Evolutionary conservation across 2,888 invertebrate genomes (phyloP).

Genomic region (Heterodera filipjevi): DNA sequence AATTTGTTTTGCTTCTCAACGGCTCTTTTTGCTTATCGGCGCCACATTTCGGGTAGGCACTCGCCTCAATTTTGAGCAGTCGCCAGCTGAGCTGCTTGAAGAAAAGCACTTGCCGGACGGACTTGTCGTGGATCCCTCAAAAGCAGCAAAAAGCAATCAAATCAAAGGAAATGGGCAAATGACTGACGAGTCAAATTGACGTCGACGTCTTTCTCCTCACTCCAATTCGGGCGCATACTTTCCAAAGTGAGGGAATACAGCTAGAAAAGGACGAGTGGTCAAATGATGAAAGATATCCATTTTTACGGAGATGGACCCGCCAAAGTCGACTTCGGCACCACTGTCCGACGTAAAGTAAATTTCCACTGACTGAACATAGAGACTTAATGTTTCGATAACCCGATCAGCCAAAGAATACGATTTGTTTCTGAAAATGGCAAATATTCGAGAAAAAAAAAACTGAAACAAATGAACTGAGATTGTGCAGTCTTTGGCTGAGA

Average conservation of each 20-base stretch:
- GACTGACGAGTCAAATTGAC: conserved; percentile 17
- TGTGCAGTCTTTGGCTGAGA: not conserved
- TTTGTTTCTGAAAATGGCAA: conserved; percentile 16
- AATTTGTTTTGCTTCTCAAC: conserved; percentile 49
- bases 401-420: conserved; percentile 84
- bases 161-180: not conserved
- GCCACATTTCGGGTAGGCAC: conserved; percentile 67
- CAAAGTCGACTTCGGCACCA: conserved; percentile 71
- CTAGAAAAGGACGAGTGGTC: not conserved
- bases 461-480: conserved; percentile 16
- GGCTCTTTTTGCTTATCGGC: conserved; percentile 46
- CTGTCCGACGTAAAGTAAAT: conserved; percentile 91
- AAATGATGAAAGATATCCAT: not conserved
- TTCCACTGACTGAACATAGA: conserved; percentile 90
- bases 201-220: conserved; percentile 8
- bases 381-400: conserved; percentile 95
- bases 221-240: conserved; percentile 14
- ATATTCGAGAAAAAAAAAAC: not conserved
- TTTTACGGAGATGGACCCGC: conserved; percentile 77
- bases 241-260: conserved; percentile 16
- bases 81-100: conserved; percentile 97
- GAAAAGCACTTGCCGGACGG: conserved; percentile 85
- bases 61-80: conserved; percentile 90
- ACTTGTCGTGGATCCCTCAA: conserved; percentile 80
- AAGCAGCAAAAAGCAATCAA: not conserved